phyloP scores from a whole-genome alignment of 2,888 invertebrate species.

The Phyllotreta striolata region DNA sequence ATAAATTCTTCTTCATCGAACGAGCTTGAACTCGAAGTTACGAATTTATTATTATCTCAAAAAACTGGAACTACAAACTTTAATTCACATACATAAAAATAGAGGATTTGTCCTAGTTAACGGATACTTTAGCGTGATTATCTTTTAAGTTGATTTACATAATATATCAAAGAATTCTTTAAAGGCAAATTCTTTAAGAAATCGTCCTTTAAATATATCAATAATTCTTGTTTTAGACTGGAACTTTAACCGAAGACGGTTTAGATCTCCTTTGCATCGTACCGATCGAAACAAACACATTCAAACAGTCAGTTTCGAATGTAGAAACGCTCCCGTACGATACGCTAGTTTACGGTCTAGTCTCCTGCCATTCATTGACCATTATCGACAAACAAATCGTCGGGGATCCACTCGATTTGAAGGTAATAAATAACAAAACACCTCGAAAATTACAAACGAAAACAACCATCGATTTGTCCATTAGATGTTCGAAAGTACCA shows the following conservation, averaged over 20 bases:
- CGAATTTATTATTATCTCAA: too few relatives aligned
- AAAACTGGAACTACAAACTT: too few relatives aligned
- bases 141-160: too few relatives aligned
- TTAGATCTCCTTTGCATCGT: slow-evolving; percentile 94
- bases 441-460: slow-evolving; percentile 1
- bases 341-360: slow-evolving; percentile 74
- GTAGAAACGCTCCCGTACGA: slow-evolving; percentile 63
- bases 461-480: slow-evolving; percentile 32
- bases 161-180: too few relatives aligned
- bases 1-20: too few relatives aligned
- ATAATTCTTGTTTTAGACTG: slow-evolving; percentile 83
- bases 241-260: slow-evolving; percentile 95
- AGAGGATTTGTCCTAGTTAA: too few relatives aligned
- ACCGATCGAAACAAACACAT: slow-evolving; percentile 65
- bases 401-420: slow-evolving; percentile 95
- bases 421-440: slow-evolving; percentile 64
- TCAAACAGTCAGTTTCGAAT: slow-evolving; percentile 62
- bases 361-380: slow-evolving; percentile 92
- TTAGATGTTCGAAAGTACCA: slow-evolving; percentile 94
- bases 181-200: too few relatives aligned
- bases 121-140: too few relatives aligned
- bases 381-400: slow-evolving; percentile 85
- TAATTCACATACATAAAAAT: too few relatives aligned
- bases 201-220: too few relatives aligned
- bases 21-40: too few relatives aligned